These are phyloP conservation scores for Zaprionus kolodkinae DNA, from an alignment of 1,140 invertebrate species.

Conservation along the genomic window DNA sequence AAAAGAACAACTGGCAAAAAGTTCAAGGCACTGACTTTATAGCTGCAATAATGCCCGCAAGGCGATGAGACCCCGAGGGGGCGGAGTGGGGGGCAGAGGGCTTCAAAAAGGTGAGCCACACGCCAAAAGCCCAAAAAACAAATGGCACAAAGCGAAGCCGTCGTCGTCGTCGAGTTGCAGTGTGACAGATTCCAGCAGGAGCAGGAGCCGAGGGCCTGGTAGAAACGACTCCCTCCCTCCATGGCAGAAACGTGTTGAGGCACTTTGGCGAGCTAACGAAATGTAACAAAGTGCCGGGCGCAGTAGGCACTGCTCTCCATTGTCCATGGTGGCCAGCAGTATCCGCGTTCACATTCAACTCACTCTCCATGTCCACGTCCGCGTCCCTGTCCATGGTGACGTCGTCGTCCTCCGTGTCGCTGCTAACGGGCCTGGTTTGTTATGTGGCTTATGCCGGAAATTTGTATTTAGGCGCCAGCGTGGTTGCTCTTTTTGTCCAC, in stretches of 20 bases:
- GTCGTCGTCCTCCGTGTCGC: neutral
- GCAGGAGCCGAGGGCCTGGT: neutral
- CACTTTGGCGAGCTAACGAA: constrained; percentile 79
- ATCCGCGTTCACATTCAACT: constrained; percentile 16
- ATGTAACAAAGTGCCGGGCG: constrained; percentile 72
- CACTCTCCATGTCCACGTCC: constrained; percentile 4
- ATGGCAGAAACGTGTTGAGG: constrained; percentile 70
- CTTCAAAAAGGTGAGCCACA: constrained; percentile 66
- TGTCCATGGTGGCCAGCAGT: constrained; percentile 20
- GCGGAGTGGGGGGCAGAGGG: neutral
- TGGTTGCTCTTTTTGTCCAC: constrained; percentile 22
- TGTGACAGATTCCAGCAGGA: constrained; percentile 13
- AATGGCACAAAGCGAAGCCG: constrained; percentile 57
- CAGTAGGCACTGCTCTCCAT: constrained; percentile 15
- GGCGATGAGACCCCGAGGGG: neutral
- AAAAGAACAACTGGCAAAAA: constrained; percentile 71
- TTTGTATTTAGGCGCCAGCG: constrained; percentile 72
- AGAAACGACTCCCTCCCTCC: neutral
- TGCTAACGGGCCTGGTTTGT: constrained; percentile 66
- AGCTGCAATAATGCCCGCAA: constrained; percentile 74
- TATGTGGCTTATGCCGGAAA: constrained; percentile 78
- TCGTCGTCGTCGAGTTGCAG: constrained; percentile 58
- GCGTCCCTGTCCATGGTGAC: too few relatives aligned
- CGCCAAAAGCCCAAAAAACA: constrained; percentile 44
- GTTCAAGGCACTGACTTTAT: constrained; percentile 81